A percentile compares a stretch with the other conserved stretches of the same genome.
These are phyloP conservation scores for Eupithecia abbreviata DNA, from an alignment of 2,888 invertebrate genomes.

Conservation along the genomic window DNA sequence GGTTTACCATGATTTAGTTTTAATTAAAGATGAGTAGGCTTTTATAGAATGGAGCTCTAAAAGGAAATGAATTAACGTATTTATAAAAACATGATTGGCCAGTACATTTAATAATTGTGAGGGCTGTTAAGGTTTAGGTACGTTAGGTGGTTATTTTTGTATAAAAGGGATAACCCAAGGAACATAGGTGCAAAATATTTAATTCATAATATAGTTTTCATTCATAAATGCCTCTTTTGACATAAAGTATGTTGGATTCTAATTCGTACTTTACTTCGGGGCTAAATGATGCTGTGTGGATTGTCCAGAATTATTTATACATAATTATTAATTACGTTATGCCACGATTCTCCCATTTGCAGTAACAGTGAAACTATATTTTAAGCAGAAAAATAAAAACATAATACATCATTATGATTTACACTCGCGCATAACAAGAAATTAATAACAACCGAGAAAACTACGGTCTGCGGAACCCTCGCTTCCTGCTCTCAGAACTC, in stretches of 20 bases:
- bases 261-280: too few relatives aligned
- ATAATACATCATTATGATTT: slow-evolving; percentile 13
- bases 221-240: too few relatives aligned
- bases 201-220: too few relatives aligned
- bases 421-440: slow-evolving; percentile 21
- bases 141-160: too few relatives aligned
- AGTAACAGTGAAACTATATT: slow-evolving; percentile 3
- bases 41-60: background rate
- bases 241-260: too few relatives aligned
- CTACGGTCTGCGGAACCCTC: slow-evolving; percentile 12
- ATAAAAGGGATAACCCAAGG: too few relatives aligned
- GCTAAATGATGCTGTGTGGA: too few relatives aligned
- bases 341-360: background rate
- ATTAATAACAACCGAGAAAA: slow-evolving; percentile 22
- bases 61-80: slow-evolving; percentile 20
- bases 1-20: background rate
- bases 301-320: too few relatives aligned
- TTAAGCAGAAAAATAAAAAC: slow-evolving; percentile 11
- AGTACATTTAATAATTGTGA: too few relatives aligned
- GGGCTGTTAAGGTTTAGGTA: too few relatives aligned
- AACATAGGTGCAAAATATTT: too few relatives aligned
- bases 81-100: too few relatives aligned
- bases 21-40: background rate
- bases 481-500: slow-evolving; percentile 27
- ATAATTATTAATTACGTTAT: background rate